Base-by-base conservation (phyloP, 2,888 invertebrate genomes). In the Bellardia bayeri region DNA sequence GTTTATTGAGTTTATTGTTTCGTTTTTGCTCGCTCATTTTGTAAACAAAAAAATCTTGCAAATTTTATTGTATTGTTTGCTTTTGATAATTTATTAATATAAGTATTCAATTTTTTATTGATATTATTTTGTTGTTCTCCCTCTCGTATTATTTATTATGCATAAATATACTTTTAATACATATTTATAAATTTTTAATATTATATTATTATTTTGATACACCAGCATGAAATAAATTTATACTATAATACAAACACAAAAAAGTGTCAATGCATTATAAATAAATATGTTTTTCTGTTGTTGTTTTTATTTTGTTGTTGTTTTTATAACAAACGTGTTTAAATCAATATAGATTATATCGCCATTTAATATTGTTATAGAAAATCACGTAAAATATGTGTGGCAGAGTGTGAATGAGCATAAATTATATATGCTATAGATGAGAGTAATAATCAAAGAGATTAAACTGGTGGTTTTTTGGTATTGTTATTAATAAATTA, bases 271-370 rank as follows among this genome's bases (percentile, higher is more conserved):
- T 74, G 74, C 74, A 42, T 72, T 74, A 23, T 74, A 58, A 49
- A 78, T 69, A 72, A 54, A 72, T 76, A 64, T 66, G 11, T 13
- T 51, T 64, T 58, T 61, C 33, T 58, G 1, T 40, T 49, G 37
- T 49, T 49, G 23, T 40, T 30, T 61, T n/a, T n/a, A n/a, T 37
- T 63, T 37, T 6, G 37, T n/a, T 33, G 37, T 33, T 33, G 33
- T 3, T 61, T 63, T 37, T 80, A n/a, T 7, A 6, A 63, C 16
- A 72, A 79, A 84, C 79, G 42, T 71, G 42, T 72, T 78, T 84
- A 79, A 79, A 79, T 84, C 79, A 79, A 79, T 84, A 72, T 13
- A 84, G 79, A 84, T 83, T 72, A 78, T 78, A 83, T 84, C 84
- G 72, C 66, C 49, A 51, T 84, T 79, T 72, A 58, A 82, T 68